These are phyloP conservation scores for Euzophera pinguis DNA, from an alignment of 2,888 invertebrate species.

Conservation along the genomic window DNA sequence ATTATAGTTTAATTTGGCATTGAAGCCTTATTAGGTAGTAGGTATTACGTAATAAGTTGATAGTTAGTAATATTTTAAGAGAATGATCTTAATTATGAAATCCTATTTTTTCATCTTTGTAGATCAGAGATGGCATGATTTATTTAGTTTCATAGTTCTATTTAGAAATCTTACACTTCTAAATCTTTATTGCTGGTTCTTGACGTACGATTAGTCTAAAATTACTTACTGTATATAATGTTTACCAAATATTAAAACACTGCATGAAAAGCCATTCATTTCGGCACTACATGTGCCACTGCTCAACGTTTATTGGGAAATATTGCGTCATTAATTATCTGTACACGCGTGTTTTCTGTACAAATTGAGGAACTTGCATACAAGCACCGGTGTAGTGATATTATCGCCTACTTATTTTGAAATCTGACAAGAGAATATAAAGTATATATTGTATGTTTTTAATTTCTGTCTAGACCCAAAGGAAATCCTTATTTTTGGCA, in stretches of 20 bases:
- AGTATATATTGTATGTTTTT: too few relatives aligned
- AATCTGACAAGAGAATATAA: too few relatives aligned
- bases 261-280: too few relatives aligned
- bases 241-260: conserved; percentile 8
- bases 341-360: too few relatives aligned
- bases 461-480: too few relatives aligned
- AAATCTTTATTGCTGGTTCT: conserved; percentile 12
- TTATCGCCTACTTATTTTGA: too few relatives aligned
- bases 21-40: conserved; percentile 1
- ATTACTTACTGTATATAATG: conserved; percentile 15
- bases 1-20: conserved; percentile 9
- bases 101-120: neutral
- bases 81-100: neutral
- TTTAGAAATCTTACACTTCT: neutral
- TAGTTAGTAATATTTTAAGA: neutral
- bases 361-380: too few relatives aligned
- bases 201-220: neutral
- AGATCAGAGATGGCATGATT: neutral
- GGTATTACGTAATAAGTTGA: neutral
- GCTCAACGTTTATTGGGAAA: too few relatives aligned
- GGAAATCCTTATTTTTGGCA: too few relatives aligned
- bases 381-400: too few relatives aligned
- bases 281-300: too few relatives aligned
- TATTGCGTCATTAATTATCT: too few relatives aligned
- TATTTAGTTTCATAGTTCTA: neutral